Evolutionary conservation across 2,888 invertebrate species (phyloP).

Genomic region (Ochropleura leucogaster): DNA sequence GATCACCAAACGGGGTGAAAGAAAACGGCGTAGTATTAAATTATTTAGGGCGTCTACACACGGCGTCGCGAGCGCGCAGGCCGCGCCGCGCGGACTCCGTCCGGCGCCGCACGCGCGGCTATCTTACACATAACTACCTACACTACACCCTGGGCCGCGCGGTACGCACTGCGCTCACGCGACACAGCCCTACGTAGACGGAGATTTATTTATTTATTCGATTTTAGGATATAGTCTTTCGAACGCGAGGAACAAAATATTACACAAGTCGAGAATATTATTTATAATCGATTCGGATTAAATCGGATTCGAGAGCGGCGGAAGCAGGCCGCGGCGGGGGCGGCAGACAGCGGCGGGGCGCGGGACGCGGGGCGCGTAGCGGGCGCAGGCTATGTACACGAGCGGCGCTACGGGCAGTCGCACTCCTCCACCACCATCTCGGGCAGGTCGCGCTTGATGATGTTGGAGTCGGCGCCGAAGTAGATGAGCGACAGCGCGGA

Average conservation of each 20-base stretch:
- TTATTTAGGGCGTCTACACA: constrained; percentile 83
- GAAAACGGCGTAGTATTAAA: constrained; percentile 90
- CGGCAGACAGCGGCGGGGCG: constrained; percentile 71
- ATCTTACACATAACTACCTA: constrained; percentile 51
- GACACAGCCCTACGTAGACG: constrained; percentile 73
- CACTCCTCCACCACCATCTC: constrained; percentile 99
- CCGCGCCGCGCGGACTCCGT: constrained; percentile 60
- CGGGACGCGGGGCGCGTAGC: constrained; percentile 69
- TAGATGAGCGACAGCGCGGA: constrained; percentile 98
- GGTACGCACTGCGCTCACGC: constrained; percentile 68
- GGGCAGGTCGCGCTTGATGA: constrained; percentile 97
- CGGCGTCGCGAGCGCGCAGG: constrained; percentile 73
- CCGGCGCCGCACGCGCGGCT: constrained; percentile 44
- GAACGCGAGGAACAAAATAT: constrained; percentile 91
- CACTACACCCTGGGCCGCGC: constrained; percentile 58
- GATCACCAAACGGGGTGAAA: constrained; percentile 91
- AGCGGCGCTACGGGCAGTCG: constrained; percentile 94
- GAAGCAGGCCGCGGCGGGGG: constrained; percentile 82
- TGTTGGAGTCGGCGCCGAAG: constrained; percentile 96
- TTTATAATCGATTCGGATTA: constrained; percentile 89
- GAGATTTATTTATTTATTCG: constrained; percentile 79
- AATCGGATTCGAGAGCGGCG: constrained; percentile 88
- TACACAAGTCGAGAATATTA: constrained; percentile 90
- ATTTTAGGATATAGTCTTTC: constrained; percentile 90
- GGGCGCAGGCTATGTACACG: constrained; percentile 79